A percentile compares a stretch with the other conserved stretches of the same genome.
Evolutionary conservation across 2,797 vertebrate genomes (phyloP).

Genomic region (Falco cherrug): DNA sequence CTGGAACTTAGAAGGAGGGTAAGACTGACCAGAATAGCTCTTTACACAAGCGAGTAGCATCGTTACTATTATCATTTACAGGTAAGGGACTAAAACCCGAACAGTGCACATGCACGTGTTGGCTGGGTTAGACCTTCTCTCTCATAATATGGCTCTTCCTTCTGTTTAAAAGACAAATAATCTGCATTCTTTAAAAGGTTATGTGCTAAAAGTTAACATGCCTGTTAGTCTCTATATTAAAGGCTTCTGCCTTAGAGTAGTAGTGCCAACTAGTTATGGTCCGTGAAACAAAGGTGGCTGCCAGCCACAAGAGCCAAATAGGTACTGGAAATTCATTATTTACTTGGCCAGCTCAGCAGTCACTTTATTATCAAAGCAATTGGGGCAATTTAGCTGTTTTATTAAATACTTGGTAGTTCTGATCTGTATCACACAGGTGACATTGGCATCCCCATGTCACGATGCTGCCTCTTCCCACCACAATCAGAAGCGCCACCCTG

Average conservation of each 20-base stretch:
- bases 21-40: not conserved
- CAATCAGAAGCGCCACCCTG: not conserved
- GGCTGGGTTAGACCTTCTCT: not conserved
- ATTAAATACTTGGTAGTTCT: slow-evolving; percentile 26
- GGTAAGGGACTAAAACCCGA: not conserved
- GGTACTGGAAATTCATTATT: slow-evolving; percentile 45
- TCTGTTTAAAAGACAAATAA: no score
- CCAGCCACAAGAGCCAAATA: slow-evolving; percentile 19
- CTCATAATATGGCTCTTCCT: not conserved
- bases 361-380: slow-evolving; percentile 32
- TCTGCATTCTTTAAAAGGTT: not conserved
- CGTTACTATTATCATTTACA: not conserved
- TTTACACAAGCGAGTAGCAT: not conserved
- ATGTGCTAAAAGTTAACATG: not conserved
- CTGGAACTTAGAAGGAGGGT: not conserved
- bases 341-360: slow-evolving; percentile 36
- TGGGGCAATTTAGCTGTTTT: not conserved
- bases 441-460: not conserved
- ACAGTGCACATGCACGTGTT: not conserved
- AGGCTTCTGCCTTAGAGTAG: not conserved
- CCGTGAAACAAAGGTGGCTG: slow-evolving; percentile 13
- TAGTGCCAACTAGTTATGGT: not conserved
- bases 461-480: not conserved
- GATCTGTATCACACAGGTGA: not conserved
- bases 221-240: slow-evolving; percentile 22